A percentile compares a stretch with the other conserved stretches of the same genome.
phyloP scores from a whole-genome alignment of 1,140 invertebrate species.

The Propsilocerus akamusi region DNA sequence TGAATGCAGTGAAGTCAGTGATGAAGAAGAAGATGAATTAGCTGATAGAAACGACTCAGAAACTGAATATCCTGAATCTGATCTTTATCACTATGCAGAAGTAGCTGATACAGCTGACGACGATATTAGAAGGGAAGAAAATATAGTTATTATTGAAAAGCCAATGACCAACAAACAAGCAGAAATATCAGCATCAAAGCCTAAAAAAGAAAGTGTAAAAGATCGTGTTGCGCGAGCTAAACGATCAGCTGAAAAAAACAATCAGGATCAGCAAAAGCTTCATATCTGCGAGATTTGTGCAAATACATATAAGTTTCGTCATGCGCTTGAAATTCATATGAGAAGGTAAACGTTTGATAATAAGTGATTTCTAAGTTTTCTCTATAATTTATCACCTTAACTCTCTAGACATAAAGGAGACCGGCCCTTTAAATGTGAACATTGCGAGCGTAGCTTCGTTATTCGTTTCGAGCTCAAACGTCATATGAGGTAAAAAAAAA shows the following conservation, averaged over 20 bases:
- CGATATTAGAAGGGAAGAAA: not conserved
- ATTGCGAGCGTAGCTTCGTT: constrained; percentile 21
- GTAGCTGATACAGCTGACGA: not conserved
- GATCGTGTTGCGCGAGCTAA: not conserved
- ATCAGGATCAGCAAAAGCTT: constrained; percentile 5
- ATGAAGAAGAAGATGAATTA: not conserved
- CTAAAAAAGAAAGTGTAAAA: not conserved
- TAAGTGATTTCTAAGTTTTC: not conserved
- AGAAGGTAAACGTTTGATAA: constrained; percentile 11
- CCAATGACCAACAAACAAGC: not conserved
- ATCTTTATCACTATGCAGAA: not conserved
- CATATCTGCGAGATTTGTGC: constrained; percentile 22
- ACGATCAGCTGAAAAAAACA: not conserved
- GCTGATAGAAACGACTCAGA: not conserved
- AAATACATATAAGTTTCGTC: constrained; percentile 22
- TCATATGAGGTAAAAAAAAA: constrained; percentile 17
- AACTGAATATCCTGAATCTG: not conserved
- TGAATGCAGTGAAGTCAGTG: not conserved
- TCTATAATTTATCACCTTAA: not conserved
- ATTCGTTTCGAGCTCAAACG: constrained; percentile 21
- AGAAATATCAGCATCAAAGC: not conserved
- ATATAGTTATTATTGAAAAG: not conserved
- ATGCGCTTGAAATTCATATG: constrained; percentile 21
- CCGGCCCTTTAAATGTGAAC: constrained; percentile 22
- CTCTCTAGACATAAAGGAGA: constrained; percentile 13